phyloP scores from a whole-genome alignment of 2,888 invertebrate genomes.

The Apotomis capreana region DNA sequence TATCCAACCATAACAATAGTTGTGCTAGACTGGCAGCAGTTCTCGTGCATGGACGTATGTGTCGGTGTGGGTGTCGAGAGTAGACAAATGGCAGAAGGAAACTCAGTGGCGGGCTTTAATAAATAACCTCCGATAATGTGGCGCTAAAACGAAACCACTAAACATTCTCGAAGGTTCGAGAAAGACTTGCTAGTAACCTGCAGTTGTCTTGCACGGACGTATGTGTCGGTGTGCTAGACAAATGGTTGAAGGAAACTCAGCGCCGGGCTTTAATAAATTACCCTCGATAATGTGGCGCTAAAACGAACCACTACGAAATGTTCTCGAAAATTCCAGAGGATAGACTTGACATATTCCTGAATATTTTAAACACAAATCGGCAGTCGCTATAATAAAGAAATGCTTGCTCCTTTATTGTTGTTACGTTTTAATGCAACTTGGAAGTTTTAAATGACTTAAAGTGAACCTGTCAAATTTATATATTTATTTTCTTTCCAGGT shows the following conservation, averaged over 20 bases:
- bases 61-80: too few species aligned
- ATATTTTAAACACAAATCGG: too few species aligned
- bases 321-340: background rate
- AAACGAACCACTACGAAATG: background rate
- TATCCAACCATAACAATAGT: too few species aligned
- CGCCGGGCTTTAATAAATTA: conserved; percentile 13
- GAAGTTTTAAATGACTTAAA: too few species aligned
- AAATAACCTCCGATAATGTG: background rate
- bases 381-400: too few species aligned
- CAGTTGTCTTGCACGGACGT: background rate
- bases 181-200: background rate
- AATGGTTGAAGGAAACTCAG: background rate
- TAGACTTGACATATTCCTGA: background rate
- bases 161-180: background rate
- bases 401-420: too few species aligned
- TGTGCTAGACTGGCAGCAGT: too few species aligned
- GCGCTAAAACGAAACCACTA: too few species aligned
- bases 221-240: background rate
- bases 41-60: background rate
- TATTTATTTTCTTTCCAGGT: too few species aligned
- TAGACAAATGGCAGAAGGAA: background rate
- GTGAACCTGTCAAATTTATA: too few species aligned
- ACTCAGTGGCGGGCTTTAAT: background rate
- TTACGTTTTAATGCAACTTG: too few species aligned
- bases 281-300: conserved; percentile 3